Conservation (phyloP, 2,113 vertebrate species). For the Scomber scombrus region DNA sequence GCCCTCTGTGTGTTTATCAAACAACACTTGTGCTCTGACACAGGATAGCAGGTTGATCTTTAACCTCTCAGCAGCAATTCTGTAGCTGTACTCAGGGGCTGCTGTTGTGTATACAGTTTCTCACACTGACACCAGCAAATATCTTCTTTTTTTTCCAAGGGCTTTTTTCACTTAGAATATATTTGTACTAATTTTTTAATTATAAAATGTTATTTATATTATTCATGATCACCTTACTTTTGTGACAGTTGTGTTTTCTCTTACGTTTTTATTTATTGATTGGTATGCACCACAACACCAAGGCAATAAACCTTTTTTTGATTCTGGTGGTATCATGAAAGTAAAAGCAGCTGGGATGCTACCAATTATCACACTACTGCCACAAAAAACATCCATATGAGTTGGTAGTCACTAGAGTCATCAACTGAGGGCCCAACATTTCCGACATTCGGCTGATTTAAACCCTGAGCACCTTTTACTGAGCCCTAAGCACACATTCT, state of each 20-base stretch:
- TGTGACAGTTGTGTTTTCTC: no score
- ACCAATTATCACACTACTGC: slow-evolving; percentile 36
- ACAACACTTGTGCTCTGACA: slow-evolving; percentile 26
- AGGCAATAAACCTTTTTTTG: no score
- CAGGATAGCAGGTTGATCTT: background rate
- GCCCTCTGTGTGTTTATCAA: slow-evolving; percentile 16
- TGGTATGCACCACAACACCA: no score
- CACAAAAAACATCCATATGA: slow-evolving; percentile 39
- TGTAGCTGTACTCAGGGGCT: background rate
- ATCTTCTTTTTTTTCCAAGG: no score
- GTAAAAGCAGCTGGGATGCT: slow-evolving; percentile 47
- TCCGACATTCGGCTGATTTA: slow-evolving; percentile 51
- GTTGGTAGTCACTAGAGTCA: slow-evolving; percentile 36
- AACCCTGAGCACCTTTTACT: slow-evolving; percentile 18
- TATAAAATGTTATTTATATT: no score
- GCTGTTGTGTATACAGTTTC: background rate
- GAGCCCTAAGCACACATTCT: slow-evolving; percentile 1
- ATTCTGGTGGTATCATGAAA: no score
- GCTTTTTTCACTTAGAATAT: no score
- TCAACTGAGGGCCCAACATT: slow-evolving; percentile 22
- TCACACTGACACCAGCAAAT: no score
- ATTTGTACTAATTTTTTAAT: no score
- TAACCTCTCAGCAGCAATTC: background rate
- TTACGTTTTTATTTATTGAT: no score
- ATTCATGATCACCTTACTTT: no score